These are phyloP conservation scores for Puffinus mauretanicus DNA, from an alignment of 2,113 vertebrate genomes.

Conservation along the genomic window DNA sequence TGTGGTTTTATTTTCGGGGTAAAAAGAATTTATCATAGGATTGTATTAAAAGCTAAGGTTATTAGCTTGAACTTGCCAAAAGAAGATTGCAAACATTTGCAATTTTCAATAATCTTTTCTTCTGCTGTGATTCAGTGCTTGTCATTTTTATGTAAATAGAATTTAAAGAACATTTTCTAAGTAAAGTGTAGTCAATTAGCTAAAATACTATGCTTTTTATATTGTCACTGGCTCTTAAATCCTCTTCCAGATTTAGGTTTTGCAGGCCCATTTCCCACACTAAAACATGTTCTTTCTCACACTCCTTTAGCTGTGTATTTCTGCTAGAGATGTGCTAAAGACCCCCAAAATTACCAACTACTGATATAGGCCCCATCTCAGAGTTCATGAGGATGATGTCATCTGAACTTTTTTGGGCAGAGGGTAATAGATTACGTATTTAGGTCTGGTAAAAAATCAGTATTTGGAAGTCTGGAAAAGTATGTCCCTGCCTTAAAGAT, in stretches of 20 bases:
- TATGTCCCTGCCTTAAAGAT: background rate
- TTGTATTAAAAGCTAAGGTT: background rate
- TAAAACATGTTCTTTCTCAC: background rate
- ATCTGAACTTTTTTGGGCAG: background rate
- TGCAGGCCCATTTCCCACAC: background rate
- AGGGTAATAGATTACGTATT: background rate
- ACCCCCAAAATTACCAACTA: background rate
- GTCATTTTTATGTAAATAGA: background rate
- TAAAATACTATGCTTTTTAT: background rate
- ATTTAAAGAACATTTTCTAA: background rate
- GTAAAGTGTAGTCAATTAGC: background rate
- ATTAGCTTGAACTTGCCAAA: background rate
- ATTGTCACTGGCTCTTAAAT: background rate
- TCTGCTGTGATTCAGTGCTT: background rate
- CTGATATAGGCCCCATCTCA: background rate
- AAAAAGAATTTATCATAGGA: background rate
- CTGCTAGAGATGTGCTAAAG: background rate
- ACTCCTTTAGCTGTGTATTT: background rate
- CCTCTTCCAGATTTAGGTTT: background rate
- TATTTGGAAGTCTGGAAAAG: conserved; percentile 3
- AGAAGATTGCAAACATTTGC: background rate
- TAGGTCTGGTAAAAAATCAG: background rate
- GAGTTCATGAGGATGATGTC: background rate
- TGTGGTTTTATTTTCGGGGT: background rate
- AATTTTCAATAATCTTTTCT: background rate